Conservation (phyloP, 2,113 vertebrate genomes). For the Camelus bactrianus region DNA sequence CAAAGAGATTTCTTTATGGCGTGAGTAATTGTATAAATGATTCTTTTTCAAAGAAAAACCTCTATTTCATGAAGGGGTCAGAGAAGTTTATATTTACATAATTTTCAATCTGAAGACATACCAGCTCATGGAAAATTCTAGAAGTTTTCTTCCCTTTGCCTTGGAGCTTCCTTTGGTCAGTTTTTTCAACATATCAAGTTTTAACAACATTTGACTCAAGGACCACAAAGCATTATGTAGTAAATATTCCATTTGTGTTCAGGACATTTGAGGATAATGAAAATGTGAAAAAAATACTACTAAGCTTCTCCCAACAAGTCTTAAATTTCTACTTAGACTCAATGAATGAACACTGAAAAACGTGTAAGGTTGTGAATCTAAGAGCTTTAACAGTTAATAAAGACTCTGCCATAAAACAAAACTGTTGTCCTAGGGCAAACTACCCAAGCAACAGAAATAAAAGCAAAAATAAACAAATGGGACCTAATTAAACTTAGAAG, state of each 20-base stretch:
- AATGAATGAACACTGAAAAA: not conserved
- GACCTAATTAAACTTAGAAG: too few species aligned
- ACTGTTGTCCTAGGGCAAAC: not conserved
- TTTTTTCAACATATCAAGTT: slow-evolving; percentile 15
- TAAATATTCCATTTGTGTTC: slow-evolving; percentile 20
- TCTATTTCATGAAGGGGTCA: not conserved
- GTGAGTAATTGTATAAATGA: not conserved
- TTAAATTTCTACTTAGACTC: not conserved
- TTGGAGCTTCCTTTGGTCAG: slow-evolving; percentile 15
- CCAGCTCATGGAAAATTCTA: slow-evolving; percentile 23
- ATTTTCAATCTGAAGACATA: slow-evolving; percentile 42
- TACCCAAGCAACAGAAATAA: too few species aligned
- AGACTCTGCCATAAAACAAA: not conserved
- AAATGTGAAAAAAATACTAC: not conserved
- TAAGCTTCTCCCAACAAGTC: not conserved
- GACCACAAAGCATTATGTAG: slow-evolving; percentile 6
- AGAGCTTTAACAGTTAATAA: not conserved
- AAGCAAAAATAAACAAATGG: too few species aligned
- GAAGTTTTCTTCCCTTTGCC: slow-evolving; percentile 42
- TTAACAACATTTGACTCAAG: slow-evolving; percentile 2
- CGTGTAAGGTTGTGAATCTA: not conserved
- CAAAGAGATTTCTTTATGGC: not conserved
- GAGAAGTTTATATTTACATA: not conserved
- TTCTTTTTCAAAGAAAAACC: slow-evolving; percentile 7
- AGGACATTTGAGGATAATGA: slow-evolving; percentile 40